A percentile compares a stretch with the other conserved stretches of the same genome.
phyloP scores from a whole-genome alignment of 2,888 invertebrate genomes.

The Epinotia brunnichana region DNA sequence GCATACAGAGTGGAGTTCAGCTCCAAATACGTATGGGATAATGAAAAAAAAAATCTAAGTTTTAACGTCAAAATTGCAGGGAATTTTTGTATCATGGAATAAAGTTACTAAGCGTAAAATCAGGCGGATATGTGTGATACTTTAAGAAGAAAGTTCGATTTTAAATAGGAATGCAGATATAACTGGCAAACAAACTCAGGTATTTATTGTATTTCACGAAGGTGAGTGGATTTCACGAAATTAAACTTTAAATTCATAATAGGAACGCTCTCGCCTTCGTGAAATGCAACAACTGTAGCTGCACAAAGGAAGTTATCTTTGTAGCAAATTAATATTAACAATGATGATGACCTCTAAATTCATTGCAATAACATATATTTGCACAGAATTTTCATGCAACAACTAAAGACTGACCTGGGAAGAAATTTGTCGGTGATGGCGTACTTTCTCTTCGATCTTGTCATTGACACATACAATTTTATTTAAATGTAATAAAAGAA shows the following conservation, averaged over 20 bases:
- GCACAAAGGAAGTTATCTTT: not conserved
- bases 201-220: too few relatives aligned
- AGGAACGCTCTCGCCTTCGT: too few relatives aligned
- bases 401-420: conserved; percentile 71
- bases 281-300: not conserved
- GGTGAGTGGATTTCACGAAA: too few relatives aligned
- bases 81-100: too few relatives aligned
- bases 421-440: conserved; percentile 82
- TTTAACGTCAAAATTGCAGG: too few relatives aligned
- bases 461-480: conserved; percentile 82
- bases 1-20: too few relatives aligned
- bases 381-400: not conserved
- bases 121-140: not conserved
- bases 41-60: too few relatives aligned
- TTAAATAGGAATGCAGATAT: not conserved
- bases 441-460: conserved; percentile 81
- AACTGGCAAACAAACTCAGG: too few relatives aligned
- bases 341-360: not conserved
- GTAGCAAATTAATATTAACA: conserved; percentile 1
- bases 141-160: not conserved
- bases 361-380: not conserved
- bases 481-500: conserved; percentile 63
- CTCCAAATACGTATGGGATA: too few relatives aligned
- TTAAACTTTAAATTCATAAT: too few relatives aligned
- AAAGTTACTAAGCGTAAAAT: too few relatives aligned